Evolutionary conservation across 2,888 invertebrate genomes (phyloP).

Genomic region (Zootermopsis nevadensis): DNA sequence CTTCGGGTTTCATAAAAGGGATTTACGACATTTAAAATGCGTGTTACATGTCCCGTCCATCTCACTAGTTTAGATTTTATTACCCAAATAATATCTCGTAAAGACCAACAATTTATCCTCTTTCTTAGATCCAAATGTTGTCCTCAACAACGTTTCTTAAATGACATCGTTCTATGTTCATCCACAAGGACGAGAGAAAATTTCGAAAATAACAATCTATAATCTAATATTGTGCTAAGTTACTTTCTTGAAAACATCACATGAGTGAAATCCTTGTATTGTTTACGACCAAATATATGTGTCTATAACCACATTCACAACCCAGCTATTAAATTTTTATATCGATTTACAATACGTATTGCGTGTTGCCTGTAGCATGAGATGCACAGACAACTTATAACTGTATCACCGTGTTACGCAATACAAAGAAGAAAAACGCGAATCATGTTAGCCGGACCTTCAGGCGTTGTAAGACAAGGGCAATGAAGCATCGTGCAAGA

Average conservation of each 20-base stretch:
- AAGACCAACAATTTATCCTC: too few species aligned
- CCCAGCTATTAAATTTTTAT: neutral
- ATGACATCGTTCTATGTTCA: too few species aligned
- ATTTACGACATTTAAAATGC: too few species aligned
- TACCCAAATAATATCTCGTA: too few species aligned
- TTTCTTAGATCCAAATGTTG: too few species aligned
- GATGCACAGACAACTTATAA: neutral
- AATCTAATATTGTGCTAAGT: too few species aligned
- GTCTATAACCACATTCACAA: neutral
- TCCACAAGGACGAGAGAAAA: too few species aligned
- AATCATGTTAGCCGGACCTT: constrained; percentile 32
- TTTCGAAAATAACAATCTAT: too few species aligned
- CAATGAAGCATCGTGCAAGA: constrained; percentile 11
- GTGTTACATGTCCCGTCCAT: too few species aligned
- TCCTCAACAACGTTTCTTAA: too few species aligned
- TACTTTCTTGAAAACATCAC: neutral
- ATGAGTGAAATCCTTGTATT: neutral
- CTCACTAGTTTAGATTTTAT: too few species aligned
- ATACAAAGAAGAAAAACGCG: constrained; percentile 15
- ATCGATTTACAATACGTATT: neutral
- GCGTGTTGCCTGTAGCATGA: neutral
- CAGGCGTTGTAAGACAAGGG: constrained; percentile 30
- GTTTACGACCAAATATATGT: neutral
- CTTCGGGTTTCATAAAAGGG: too few species aligned
- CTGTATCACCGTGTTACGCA: constrained; percentile 27